Evolutionary conservation across 2,797 vertebrate species (phyloP), one percentile per base, ranked within the genome.

Genomic region (Tokudaia muenninki): DNA sequence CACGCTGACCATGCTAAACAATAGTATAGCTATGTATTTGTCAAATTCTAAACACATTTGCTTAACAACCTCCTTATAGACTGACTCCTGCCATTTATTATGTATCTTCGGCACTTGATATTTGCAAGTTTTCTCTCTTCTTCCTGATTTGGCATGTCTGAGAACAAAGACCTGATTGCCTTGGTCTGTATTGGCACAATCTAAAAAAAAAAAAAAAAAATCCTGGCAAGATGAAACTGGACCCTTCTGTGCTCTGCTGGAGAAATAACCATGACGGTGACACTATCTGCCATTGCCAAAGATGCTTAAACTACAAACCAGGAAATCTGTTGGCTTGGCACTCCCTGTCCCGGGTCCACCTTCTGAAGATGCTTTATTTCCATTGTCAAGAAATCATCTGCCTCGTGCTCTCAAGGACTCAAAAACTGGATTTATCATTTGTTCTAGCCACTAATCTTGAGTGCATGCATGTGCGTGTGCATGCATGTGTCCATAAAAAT

Each of bases 91-190:
- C 3, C 55, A 29, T n/a, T 74, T 92, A 75, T 79, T 81, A 41
- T 77, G 24, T 37, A 95, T 92, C 91, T 77, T 90, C 11, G 13
- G 34, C 47, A 91, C 95, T 75, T 88, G 81, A 59, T 41, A 93
- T 94, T 95, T 95, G 55, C 37, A 24, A 21, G 55, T 74, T 92
- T 94, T 75, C 57, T 78, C 79, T 94, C 37, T 67, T 22, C n/a
- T 63, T 92, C 65, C 29, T 86, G 61, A 59, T 26, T 82, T 95
- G 87, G 55, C 47, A 41, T 17, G 13, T 31, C 67, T 93, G 87
- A 89, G 61, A 89, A 96, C 47, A 52, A 79, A 95, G 94, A 81
- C 16, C 65, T 21, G 47, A 90, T 34, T 59, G 80, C 55, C 83
- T 3, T 4, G 24, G 37, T 90, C 55, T 70, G 50, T n/a, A 17